Conservation (phyloP, 2,113 vertebrate genomes). For the Notiomystis cincta region DNA sequence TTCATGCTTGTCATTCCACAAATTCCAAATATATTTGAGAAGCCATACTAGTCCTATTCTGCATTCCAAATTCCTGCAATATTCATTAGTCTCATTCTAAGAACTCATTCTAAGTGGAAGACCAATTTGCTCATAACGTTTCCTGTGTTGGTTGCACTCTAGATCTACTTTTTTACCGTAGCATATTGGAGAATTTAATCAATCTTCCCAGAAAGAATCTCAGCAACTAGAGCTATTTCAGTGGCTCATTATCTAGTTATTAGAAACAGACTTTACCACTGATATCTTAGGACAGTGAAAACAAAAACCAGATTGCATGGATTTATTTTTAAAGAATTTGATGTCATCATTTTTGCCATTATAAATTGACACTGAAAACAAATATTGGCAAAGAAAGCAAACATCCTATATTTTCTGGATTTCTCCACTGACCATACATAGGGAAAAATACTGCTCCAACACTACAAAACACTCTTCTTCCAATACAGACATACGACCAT, state of each 20-base stretch:
- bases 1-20: neutral
- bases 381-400: neutral
- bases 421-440: neutral
- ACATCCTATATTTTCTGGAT: neutral
- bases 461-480: neutral
- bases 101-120: neutral
- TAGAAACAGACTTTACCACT: slow-evolving; percentile 19
- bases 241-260: neutral
- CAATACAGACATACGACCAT: neutral
- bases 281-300: neutral
- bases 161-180: neutral
- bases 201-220: neutral
- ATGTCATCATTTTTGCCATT: neutral
- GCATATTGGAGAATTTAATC: neutral
- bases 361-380: neutral
- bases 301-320: neutral
- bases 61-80: neutral
- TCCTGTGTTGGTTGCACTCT: neutral
- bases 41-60: neutral
- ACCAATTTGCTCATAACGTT: neutral
- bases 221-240: neutral
- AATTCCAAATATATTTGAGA: slow-evolving; percentile 7
- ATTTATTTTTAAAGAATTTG: neutral
- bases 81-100: neutral
- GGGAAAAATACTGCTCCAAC: neutral